phyloP scores from a whole-genome alignment of 2,888 invertebrate genomes.

The Callyntrura guangdongensis region DNA sequence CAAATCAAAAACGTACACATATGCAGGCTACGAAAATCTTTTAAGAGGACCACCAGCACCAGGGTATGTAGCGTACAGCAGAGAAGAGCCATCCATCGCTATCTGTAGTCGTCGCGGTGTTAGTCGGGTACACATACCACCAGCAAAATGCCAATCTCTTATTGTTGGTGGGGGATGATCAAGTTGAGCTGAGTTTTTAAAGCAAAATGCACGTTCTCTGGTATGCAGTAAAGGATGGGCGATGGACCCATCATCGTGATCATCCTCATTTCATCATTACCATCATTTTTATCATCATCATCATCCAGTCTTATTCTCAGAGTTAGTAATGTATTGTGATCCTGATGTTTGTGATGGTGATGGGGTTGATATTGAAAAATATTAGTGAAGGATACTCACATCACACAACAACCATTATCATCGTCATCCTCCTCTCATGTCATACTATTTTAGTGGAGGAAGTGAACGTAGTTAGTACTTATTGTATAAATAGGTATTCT shows the following conservation, averaged over 20 bases:
- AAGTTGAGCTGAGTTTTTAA: conserved; percentile 19
- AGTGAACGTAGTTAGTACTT: neutral
- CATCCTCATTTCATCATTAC: conserved; percentile 12
- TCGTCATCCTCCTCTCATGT: conserved; percentile 19
- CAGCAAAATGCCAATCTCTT: neutral
- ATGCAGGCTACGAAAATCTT: conserved; percentile 3
- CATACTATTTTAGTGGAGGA: conserved; percentile 5
- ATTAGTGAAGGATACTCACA: conserved; percentile 56
- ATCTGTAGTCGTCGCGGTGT: neutral
- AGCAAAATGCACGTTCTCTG: neutral
- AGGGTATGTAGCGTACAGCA: neutral
- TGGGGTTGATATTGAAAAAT: conserved; percentile 58
- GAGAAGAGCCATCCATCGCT: neutral
- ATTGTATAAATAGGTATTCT: neutral
- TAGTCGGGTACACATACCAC: neutral
- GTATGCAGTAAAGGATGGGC: conserved; percentile 67
- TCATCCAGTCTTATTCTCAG: neutral
- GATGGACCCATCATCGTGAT: neutral
- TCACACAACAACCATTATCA: conserved; percentile 24
- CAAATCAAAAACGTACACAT: conserved; percentile 6
- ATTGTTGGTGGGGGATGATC: neutral
- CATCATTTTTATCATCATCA: neutral
- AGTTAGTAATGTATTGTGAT: neutral
- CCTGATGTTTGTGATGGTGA: neutral
- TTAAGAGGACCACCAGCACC: neutral